Evolutionary conservation across 2,113 vertebrate genomes (phyloP).

Genomic region (Pterocles gutturalis): DNA sequence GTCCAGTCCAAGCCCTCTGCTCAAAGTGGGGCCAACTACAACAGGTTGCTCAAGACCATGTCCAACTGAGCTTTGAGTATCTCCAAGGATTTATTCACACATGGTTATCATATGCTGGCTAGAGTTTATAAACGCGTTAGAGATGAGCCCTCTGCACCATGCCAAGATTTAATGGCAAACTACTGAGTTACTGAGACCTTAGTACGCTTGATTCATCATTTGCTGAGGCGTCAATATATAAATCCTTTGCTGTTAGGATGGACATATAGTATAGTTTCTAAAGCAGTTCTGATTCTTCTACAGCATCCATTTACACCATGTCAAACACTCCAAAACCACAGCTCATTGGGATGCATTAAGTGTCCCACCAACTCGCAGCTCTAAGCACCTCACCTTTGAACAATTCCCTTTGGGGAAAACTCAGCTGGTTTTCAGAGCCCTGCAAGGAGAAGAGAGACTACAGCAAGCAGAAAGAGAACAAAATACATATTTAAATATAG

Average conservation of each 20-base stretch:
- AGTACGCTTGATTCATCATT: neutral
- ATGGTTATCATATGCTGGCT: neutral
- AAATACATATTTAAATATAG: constrained; percentile 23
- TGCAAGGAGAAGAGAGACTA: neutral
- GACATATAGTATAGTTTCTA: neutral
- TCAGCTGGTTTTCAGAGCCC: neutral
- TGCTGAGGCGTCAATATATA: neutral
- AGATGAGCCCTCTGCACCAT: neutral
- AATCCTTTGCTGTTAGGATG: neutral
- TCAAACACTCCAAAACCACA: neutral
- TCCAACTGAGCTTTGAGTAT: neutral
- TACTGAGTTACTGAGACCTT: neutral
- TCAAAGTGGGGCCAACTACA: neutral
- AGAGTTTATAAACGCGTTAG: neutral
- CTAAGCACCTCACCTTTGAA: constrained; percentile 5
- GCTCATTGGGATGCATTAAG: neutral
- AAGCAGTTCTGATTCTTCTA: neutral
- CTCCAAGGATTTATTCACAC: neutral
- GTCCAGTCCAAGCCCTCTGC: neutral
- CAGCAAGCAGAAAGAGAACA: neutral
- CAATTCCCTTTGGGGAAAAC: neutral
- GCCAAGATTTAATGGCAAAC: neutral
- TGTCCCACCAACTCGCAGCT: neutral
- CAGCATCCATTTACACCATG: neutral
- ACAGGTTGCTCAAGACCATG: neutral